A percentile compares a stretch with the other conserved stretches of the same genome.
These are phyloP conservation scores for Morelia viridis DNA, from an alignment of 2,797 vertebrate genomes.

Conservation along the genomic window DNA sequence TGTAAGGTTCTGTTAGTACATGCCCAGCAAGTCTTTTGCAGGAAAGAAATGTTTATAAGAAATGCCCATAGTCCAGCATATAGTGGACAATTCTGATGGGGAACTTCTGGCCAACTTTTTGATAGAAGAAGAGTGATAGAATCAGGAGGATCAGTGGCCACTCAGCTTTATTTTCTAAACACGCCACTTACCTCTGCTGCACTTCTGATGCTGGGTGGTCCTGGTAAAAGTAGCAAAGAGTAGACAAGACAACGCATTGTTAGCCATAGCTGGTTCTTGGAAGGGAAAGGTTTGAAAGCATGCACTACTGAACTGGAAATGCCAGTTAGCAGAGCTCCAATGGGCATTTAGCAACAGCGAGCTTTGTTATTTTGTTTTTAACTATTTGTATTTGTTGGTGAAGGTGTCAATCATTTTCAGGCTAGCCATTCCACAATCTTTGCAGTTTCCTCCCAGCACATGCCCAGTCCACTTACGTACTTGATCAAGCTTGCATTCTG, in stretches of 20 bases:
- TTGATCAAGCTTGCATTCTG: slow-evolving; percentile 2
- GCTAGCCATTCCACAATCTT: slow-evolving; percentile 24
- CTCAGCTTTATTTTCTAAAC: neutral
- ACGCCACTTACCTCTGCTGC: slow-evolving; percentile 31
- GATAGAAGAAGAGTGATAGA: neutral
- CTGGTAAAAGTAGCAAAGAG: neutral
- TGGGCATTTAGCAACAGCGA: slow-evolving; percentile 48
- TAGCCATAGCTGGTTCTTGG: slow-evolving; percentile 28
- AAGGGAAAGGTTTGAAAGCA: slow-evolving; percentile 36
- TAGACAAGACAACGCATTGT: slow-evolving; percentile 23
- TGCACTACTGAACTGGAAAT: slow-evolving; percentile 57
- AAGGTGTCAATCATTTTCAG: slow-evolving; percentile 56
- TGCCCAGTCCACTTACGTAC: slow-evolving; percentile 27
- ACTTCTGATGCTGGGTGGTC: slow-evolving; percentile 26
- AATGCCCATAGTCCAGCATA: neutral
- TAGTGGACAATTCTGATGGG: neutral
- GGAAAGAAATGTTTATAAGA: slow-evolving; percentile 8
- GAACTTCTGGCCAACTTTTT: neutral
- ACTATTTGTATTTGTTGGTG: slow-evolving; percentile 46
- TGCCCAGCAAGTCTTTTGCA: neutral
- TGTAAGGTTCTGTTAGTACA: neutral
- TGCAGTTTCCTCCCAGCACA: slow-evolving; percentile 27
- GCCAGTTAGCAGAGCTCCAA: slow-evolving; percentile 58
- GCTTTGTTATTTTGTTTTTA: neutral
- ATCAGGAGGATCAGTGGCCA: neutral